Conservation (phyloP, 1,140 invertebrate genomes). For the Drosophila varians region DNA sequence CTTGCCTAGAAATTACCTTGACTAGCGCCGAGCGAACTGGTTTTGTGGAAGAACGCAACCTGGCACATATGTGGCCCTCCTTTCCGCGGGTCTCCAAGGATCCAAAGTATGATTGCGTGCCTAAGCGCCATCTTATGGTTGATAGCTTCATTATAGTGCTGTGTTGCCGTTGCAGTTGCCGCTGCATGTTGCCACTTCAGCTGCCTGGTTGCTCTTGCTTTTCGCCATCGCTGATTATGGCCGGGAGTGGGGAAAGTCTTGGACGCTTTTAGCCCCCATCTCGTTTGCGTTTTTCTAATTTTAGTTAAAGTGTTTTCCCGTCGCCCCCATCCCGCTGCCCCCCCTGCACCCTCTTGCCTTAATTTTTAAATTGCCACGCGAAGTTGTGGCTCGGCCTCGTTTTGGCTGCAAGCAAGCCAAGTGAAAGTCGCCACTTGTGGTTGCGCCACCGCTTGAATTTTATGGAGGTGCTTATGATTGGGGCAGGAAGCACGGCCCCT, state of each 20-base stretch:
- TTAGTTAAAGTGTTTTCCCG: conserved; percentile 46
- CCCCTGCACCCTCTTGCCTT: conserved; percentile 53
- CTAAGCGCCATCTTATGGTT: conserved; percentile 79
- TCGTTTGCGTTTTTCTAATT: conserved; percentile 53
- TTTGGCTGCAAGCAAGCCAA: conserved; percentile 47
- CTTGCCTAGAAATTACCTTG: too few relatives aligned
- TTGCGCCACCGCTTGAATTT: conserved; percentile 31
- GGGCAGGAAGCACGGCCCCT: conserved; percentile 8
- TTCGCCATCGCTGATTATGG: conserved; percentile 73
- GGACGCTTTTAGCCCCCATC: conserved; percentile 56
- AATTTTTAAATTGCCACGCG: conserved; percentile 68
- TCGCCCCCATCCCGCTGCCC: too few relatives aligned
- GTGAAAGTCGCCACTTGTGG: conserved; percentile 62
- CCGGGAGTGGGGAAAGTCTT: conserved; percentile 26
- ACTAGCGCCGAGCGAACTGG: not conserved
- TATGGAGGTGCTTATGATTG: conserved; percentile 64
- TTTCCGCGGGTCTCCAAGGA: conserved; percentile 32
- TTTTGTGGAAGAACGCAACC: not conserved
- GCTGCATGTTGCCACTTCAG: conserved; percentile 17
- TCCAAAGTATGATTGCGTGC: conserved; percentile 74
- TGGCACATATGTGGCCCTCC: conserved; percentile 7
- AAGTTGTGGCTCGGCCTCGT: conserved; percentile 36
- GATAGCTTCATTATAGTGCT: conserved; percentile 78
- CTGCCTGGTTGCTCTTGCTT: conserved; percentile 14
- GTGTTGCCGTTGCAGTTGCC: conserved; percentile 32